These are phyloP conservation scores for Chironomus tentans DNA, from an alignment of 2,888 invertebrate species.

Conservation along the genomic window DNA sequence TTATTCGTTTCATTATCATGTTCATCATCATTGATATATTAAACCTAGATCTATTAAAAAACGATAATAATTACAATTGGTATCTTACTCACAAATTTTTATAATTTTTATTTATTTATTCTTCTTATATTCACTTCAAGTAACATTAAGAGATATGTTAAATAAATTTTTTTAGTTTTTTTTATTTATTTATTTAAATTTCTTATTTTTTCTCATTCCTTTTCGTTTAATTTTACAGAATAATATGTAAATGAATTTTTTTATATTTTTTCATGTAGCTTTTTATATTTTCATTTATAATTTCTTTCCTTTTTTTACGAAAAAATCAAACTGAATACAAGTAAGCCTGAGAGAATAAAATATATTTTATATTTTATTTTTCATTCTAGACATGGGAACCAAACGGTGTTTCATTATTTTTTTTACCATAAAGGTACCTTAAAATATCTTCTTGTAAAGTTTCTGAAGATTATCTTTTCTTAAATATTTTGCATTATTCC, in stretches of 20 bases:
- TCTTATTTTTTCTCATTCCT: not conserved
- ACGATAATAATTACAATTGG: slow-evolving; percentile 25
- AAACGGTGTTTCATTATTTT: too few relatives aligned
- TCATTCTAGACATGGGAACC: not conserved
- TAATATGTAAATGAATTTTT: not conserved
- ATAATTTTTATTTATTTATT: slow-evolving; percentile 10
- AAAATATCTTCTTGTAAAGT: too few relatives aligned
- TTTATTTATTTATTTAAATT: not conserved
- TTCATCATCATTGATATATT: not conserved
- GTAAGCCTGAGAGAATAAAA: not conserved
- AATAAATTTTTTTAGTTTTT: slow-evolving; percentile 20
- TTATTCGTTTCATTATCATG: not conserved
- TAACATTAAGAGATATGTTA: slow-evolving; percentile 27
- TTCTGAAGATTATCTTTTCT: too few relatives aligned
- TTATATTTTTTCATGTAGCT: not conserved
- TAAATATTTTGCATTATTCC: too few relatives aligned
- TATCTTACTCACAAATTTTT: not conserved
- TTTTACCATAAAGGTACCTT: too few relatives aligned
- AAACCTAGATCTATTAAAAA: slow-evolving; percentile 9
- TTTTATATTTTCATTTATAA: not conserved
- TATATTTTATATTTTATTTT: not conserved
- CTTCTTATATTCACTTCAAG: slow-evolving; percentile 26
- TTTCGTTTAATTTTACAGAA: not conserved
- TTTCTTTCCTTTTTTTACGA: not conserved
- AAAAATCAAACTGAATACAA: not conserved